Conservation (phyloP, 2,797 vertebrate genomes). For the Vireo griseus region DNA sequence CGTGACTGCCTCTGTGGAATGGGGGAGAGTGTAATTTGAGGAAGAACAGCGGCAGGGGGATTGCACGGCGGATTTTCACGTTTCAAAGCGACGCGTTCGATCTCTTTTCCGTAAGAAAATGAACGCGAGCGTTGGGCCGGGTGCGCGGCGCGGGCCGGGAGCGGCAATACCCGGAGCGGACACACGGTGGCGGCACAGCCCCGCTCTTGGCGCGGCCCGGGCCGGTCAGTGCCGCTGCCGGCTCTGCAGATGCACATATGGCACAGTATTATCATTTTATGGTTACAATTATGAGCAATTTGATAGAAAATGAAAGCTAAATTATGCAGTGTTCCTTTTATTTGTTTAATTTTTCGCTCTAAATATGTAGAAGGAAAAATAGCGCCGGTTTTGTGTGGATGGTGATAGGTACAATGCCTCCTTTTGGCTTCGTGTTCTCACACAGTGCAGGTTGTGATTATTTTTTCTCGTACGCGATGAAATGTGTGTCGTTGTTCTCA, state of each 20-base stretch:
- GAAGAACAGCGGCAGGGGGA: background rate
- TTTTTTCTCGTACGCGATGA: conserved; percentile 15
- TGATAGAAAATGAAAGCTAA: conserved; percentile 77
- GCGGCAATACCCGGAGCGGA: background rate
- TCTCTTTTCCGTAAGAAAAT: background rate
- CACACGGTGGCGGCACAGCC: conserved; percentile 71
- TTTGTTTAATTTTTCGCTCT: conserved; percentile 78
- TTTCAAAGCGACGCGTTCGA: background rate
- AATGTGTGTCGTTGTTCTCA: background rate
- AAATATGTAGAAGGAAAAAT: conserved; percentile 66
- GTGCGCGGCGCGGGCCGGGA: background rate
- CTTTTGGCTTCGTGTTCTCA: conserved; percentile 5
- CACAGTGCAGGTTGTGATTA: background rate
- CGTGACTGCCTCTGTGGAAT: background rate
- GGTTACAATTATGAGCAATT: conserved; percentile 81
- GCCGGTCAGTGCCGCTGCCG: conserved; percentile 68
- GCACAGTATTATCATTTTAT: conserved; percentile 78
- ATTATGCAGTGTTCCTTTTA: conserved; percentile 76
- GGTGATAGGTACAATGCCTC: background rate
- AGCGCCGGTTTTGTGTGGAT: conserved; percentile 20
- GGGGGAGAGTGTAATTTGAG: background rate
- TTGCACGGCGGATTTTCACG: rapidly evolving
- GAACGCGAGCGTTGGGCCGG: background rate
- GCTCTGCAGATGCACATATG: conserved; percentile 74
- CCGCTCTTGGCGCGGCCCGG: background rate